Base-by-base conservation (phyloP, 1,140 invertebrate genomes). In the Bombus vancouverensis region DNA sequence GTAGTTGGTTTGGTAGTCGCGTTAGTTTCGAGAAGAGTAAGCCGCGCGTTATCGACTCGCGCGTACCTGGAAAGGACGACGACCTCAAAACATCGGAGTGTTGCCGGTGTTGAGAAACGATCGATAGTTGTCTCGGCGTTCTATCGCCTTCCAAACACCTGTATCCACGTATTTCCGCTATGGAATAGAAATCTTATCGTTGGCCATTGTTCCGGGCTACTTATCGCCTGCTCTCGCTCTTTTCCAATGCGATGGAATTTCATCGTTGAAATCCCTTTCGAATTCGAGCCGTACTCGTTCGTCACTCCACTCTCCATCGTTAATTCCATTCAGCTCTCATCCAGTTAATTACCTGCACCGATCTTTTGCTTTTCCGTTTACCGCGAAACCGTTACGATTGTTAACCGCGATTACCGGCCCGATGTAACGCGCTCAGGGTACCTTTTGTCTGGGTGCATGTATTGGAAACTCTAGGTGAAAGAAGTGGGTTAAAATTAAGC, bases 101-200 rank as follows among this genome's bases (percentile, higher is more conserved):
- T 53, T 53, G 87, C 78, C 87, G 77, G 73, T 89, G 90, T 91
- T 87, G 87, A 74, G 80, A 62, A 86, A 87, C 92, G 92, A 92
- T 93, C 92, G 92, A 92, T 93, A 92, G 83, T 83, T 86, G 85
- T 89, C 85, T 81, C 79, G 88, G 28, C 84, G 70, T 88, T 68
- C 80, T 83, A 78, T 71, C 15, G 25, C 77, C 62, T 90, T 83
- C 75, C 62, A 44, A 87, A 73, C 76, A 81, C 87, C 79, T 84
- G 82, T 65, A 81, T 87, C 77, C 87, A 76, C 73, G 76, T 81
- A 78, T 76, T 82, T 88, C 82, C 79, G 70, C 71, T 66, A 28
- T 39, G 80, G 72, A 28, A 44, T 47, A 62, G 77, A 85, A 81
- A 85, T 85, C 78, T 39, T 47, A 44, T 44, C 22, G 47, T 34